A percentile compares a stretch with the other conserved stretches of the same genome.
These are phyloP conservation scores for Rhynchophorus ferrugineus DNA, from an alignment of 1,140 invertebrate species.

Conservation along the genomic window DNA sequence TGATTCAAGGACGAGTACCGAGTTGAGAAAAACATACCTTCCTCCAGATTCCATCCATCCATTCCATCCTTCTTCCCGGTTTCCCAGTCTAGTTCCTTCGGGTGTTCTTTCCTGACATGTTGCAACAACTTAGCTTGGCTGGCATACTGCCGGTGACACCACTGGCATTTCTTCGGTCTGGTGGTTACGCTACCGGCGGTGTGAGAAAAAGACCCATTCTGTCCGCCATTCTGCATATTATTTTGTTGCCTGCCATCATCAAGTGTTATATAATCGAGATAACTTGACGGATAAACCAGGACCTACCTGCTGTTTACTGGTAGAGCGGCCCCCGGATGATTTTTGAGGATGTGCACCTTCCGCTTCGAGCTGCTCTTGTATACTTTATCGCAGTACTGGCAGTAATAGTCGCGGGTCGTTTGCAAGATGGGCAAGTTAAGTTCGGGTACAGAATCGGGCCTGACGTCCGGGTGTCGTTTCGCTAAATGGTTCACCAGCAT, in stretches of 20 bases:
- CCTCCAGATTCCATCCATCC: not conserved
- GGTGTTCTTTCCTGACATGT: slow-evolving; percentile 72
- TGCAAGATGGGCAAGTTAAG: slow-evolving; percentile 74
- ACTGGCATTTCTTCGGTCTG: slow-evolving; percentile 65
- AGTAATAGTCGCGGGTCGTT: slow-evolving; percentile 75
- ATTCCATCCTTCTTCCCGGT: too few relatives aligned
- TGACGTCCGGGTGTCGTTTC: slow-evolving; percentile 73
- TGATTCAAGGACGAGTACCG: not conserved
- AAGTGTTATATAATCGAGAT: too few relatives aligned
- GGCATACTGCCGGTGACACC: slow-evolving; percentile 81
- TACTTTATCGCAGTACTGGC: slow-evolving; percentile 79
- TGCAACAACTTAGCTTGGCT: slow-evolving; percentile 73
- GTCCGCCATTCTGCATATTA: slow-evolving; percentile 34
- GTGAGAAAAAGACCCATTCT: slow-evolving; percentile 59
- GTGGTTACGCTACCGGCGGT: slow-evolving; percentile 67
- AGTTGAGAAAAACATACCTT: not conserved
- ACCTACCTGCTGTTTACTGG: slow-evolving; percentile 53
- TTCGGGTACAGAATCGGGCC: slow-evolving; percentile 68
- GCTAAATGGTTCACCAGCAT: slow-evolving; percentile 83
- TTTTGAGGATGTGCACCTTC: slow-evolving; percentile 78
- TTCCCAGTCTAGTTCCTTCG: slow-evolving; percentile 8
- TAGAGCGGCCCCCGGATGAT: slow-evolving; percentile 70
- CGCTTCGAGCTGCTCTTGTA: slow-evolving; percentile 82
- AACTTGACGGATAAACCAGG: too few relatives aligned
- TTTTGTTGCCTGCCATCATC: slow-evolving; percentile 20